Base-by-base conservation (phyloP, 2,888 invertebrate species). In the Zelleria hepariella region DNA sequence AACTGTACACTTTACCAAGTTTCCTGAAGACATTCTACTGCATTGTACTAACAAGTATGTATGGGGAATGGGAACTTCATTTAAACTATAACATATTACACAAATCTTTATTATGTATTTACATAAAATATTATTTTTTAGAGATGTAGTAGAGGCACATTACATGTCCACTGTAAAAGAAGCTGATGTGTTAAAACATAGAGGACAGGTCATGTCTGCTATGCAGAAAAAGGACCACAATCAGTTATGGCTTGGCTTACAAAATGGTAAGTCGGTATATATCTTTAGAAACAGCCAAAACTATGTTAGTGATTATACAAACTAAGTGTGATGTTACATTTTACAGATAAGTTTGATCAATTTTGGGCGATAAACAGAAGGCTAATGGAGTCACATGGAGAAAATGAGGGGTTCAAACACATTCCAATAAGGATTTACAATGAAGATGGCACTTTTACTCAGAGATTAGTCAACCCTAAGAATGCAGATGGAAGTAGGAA, bases 181-280 rank as follows among this genome's bases (percentile, higher is more conserved):
- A 89, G 99, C 99, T 1, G 99, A 99, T 89, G 95, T 96, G n/a
- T 86, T 99, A 52, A 99, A 99, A 80, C 98, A 99, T 77, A 91
- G 96, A 66, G 95, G 96, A 6, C 95, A 95, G 80, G 93, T 97
- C 20, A 95, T 96, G 68, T 95, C 95, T 26, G 93, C 92, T 63
- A 97, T 97, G 97, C 96, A 96, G 73, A 97, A 97, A 74, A 97
- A 97, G 77, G 99, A 99, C 72, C 98, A 99, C 75, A 96, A 95
- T 78, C 97, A 98, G 73, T 88, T 99, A 15, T 99, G 98, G 98
- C 90, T 94, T 56, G 98, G 98, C 26, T 86, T 99, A 63, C 93
- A 95, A 73, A 97, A 98, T 90, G 98, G 96, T 96, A 89, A 60
- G 20, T 58, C 21, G 24, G 3, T 4, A 53, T 25, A 24, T 15